Base-by-base conservation (phyloP, 2,113 vertebrate species). In the Sterrhoptilus dennistouni region DNA sequence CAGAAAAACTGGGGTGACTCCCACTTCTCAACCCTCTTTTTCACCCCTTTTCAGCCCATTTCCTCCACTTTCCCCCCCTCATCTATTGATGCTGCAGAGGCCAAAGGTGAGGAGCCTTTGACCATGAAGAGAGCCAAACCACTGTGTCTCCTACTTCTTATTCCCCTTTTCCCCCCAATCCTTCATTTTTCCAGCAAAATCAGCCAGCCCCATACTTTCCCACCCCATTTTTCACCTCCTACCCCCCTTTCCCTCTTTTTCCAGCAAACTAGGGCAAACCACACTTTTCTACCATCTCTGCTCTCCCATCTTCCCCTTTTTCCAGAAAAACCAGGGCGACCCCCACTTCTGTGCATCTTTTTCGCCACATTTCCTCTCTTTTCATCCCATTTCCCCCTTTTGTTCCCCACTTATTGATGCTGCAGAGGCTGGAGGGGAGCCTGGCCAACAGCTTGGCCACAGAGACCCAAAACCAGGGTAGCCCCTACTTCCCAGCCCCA, bases 171-270 rank as follows among this genome's bases (percentile, higher is more conserved):
- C 1, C 8, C 5, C 18, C 35, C 27, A 44, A 36, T 52, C 25
- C 12, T 29, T 20, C 4, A 0, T 19, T 59, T 47, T 47, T 24
- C 28, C 40, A 70, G n/a, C 6, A 53, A 69, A 87, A 54, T 15
- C 0, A 0, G 8, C 19, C 19, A 47, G 28, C 2, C 8, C 19
- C 18, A 5, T 12, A 3, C 10, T 47, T 78, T 47, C 24, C 40
- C n/a, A 25, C 29, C 7, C 1, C 0, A 11, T 47, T 63, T 63
- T 63, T 23, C 33, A 45, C 44, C 23, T 49, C 6, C 36, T 23
- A 33, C 7, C 11, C n/a, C 13, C 3, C 8, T 42, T 68, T 42
- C 7, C 38, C 27, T 16, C 6, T 45, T 45, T 69, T 61, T 11
- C 31, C 22, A 44, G 63, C 17, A 52, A 68, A 66, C 24, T 31